Conservation (phyloP, 2,888 invertebrate species). For the Drosophila emarginata region DNA sequence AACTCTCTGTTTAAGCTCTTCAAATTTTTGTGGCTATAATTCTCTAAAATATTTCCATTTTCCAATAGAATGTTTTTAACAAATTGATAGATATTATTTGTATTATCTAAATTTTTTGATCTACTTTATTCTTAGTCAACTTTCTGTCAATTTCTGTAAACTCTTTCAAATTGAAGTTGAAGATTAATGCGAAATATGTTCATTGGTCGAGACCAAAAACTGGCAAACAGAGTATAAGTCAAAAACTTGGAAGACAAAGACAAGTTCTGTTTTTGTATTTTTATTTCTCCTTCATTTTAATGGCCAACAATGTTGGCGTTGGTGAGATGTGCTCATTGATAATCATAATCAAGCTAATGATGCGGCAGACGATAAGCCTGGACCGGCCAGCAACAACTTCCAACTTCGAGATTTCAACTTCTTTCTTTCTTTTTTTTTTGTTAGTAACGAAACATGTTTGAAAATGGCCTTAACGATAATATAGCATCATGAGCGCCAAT, state of each 20-base stretch:
- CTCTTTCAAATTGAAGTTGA: not conserved
- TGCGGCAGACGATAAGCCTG: constrained; percentile 69
- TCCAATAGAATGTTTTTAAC: too few species aligned
- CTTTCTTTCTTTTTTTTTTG: not conserved
- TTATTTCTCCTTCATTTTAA: constrained; percentile 35
- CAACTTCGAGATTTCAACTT: not conserved
- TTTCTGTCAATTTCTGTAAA: not conserved
- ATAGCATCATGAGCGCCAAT: constrained; percentile 18
- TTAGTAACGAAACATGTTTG: constrained; percentile 8
- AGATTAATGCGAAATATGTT: constrained; percentile 12
- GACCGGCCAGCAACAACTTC: not conserved
- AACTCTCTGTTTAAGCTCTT: too few species aligned
- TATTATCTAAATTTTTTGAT: not conserved
- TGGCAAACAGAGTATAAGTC: constrained; percentile 10
- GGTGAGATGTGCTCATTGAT: constrained; percentile 68
- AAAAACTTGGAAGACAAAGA: constrained; percentile 38
- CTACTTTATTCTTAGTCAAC: not conserved
- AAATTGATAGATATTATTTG: not conserved
- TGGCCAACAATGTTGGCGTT: constrained; percentile 34
- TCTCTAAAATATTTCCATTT: too few species aligned
- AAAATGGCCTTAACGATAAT: constrained; percentile 61
- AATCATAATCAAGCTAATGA: constrained; percentile 78
- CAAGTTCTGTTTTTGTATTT: constrained; percentile 36
- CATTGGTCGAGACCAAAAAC: constrained; percentile 26
- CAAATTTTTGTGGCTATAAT: too few species aligned